Percentiles rank a stretch among this genome's conserved stretches.
Conservation (phyloP, 2,888 invertebrate genomes). For the Apodemia hepburni region DNA sequence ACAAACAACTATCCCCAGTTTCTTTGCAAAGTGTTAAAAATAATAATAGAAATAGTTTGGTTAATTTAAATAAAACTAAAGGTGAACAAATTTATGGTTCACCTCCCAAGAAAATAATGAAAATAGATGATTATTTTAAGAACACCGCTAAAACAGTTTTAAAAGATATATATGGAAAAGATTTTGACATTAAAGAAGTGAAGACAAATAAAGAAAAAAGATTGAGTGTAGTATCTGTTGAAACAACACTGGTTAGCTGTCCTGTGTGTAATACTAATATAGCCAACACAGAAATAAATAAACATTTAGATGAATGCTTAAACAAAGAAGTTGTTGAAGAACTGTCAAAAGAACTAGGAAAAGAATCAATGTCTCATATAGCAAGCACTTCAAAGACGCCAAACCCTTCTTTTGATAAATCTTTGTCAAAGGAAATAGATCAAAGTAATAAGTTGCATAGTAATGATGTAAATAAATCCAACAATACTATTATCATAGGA, state of each 20-base stretch:
- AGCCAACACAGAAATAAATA: constrained; percentile 52
- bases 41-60: constrained; percentile 15
- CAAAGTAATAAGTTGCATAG: not conserved
- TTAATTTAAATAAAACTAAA: constrained; percentile 46
- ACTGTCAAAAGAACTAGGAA: constrained; percentile 34
- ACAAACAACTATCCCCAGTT: constrained; percentile 35
- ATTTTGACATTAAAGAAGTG: constrained; percentile 47
- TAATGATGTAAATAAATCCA: not conserved
- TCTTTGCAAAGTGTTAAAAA: constrained; percentile 17
- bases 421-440: not conserved
- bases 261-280: constrained; percentile 68
- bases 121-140: constrained; percentile 66
- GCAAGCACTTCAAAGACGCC: not conserved
- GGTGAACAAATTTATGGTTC: constrained; percentile 29
- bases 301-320: constrained; percentile 69
- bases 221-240: constrained; percentile 40
- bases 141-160: constrained; percentile 47
- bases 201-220: constrained; percentile 37
- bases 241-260: constrained; percentile 54
- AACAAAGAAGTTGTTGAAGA: constrained; percentile 56
- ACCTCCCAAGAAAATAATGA: constrained; percentile 34
- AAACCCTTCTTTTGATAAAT: not conserved
- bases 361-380: too few species aligned
- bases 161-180: constrained; percentile 64
- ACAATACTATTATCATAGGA: constrained; percentile 6